Conservation (phyloP, 2,797 vertebrate genomes). For the Pseudochirops cupreus region DNA sequence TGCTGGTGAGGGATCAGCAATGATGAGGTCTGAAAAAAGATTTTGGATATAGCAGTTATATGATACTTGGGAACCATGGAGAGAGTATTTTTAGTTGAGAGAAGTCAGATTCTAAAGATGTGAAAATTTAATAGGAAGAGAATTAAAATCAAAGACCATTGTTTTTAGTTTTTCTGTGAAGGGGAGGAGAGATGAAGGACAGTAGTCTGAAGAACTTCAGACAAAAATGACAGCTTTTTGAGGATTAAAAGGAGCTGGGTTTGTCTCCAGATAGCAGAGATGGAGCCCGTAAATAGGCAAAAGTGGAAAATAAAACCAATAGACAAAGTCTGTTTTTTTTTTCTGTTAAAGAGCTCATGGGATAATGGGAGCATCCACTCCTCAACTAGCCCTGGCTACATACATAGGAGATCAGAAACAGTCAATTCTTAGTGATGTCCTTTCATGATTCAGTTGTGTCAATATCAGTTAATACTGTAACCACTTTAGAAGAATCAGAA, state of each 20-base stretch:
- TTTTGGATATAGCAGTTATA: neutral
- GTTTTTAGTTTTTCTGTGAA: neutral
- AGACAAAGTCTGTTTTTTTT: neutral
- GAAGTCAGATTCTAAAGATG: neutral
- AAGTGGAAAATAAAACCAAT: neutral
- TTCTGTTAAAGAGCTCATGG: neutral
- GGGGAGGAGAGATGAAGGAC: neutral
- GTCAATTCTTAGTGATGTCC: neutral
- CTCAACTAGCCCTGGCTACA: neutral
- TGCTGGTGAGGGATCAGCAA: neutral
- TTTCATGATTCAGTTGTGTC: neutral
- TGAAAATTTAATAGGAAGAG: neutral
- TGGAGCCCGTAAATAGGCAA: neutral
- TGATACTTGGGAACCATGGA: neutral
- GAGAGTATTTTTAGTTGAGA: neutral
- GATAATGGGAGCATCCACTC: neutral
- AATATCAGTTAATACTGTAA: neutral
- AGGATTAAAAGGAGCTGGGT: neutral
- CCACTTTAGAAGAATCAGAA: neutral
- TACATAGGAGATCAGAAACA: neutral
- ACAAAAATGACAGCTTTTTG: neutral
- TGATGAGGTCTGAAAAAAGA: neutral
- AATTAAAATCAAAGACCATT: neutral
- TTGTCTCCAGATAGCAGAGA: neutral
- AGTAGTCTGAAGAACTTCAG: neutral